Evolutionary conservation across 2,113 vertebrate species (phyloP).

Genomic region (Eonycteris spelaea): DNA sequence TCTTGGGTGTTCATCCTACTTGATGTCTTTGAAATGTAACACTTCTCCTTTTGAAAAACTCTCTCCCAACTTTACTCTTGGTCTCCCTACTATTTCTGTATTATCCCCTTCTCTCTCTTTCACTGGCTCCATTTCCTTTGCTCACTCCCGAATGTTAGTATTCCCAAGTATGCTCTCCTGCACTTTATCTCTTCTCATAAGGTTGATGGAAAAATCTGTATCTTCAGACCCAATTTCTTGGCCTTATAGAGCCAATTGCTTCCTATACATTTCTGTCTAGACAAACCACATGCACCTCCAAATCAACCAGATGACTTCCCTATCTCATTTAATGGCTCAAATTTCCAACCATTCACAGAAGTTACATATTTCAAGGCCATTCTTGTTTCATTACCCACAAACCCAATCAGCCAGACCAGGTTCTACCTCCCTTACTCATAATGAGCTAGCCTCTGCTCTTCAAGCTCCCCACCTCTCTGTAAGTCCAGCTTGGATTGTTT

Average conservation of each 20-base stretch:
- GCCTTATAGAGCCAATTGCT: background rate
- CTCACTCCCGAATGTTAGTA: background rate
- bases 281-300: background rate
- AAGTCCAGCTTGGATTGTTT: background rate
- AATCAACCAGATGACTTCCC: background rate
- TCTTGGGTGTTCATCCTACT: background rate
- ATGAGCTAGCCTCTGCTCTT: background rate
- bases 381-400: background rate
- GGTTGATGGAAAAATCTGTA: background rate
- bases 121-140: background rate
- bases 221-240: background rate
- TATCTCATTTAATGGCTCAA: background rate
- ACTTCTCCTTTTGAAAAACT: background rate
- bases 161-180: background rate
- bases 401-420: background rate
- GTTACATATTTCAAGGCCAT: background rate
- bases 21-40: background rate
- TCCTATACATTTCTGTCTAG: background rate
- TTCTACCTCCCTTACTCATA: background rate
- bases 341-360: background rate
- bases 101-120: background rate
- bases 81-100: background rate
- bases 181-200: background rate
- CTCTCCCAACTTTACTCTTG: background rate
- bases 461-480: background rate